Base-by-base conservation (phyloP, 2,888 invertebrate genomes). In the Pachydiplax longipennis region DNA sequence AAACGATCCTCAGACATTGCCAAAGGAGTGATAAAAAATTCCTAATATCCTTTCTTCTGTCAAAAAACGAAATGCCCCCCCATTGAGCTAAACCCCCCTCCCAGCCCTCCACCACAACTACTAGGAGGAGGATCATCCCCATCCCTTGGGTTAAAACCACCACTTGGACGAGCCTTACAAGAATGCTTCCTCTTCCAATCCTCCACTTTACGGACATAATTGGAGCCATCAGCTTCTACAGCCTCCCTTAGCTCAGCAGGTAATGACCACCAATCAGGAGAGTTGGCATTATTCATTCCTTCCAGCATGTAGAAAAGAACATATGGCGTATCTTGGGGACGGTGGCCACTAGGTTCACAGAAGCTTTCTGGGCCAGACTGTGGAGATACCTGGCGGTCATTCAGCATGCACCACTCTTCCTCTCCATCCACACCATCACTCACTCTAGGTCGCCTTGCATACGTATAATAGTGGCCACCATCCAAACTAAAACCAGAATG, bases 381-480 rank as follows among this genome's bases (percentile, higher is more conserved):
- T 92, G 48, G 91, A 61, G 91, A 91, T 0, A 98, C 97, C n/a
- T 95, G 94, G 91, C 96, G 96, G 92, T 98, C 98, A 93, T 98
- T 97, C 93, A 97, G 97, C 93, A 96, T 95, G 93, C 96, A 97
- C 98, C 98, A 98, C 91, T 94, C 94, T 61, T 95, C 94, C 91
- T 95, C 94, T 31, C 94, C 94, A 93, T 97, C 97, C 61, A 61
- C 37, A 12, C 87, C 87, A 35, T 87, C 87, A 61, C 22, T 61
- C 58, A 61, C 87, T 10, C 25, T 37, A n/a, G 87, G 87, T 31
- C 87, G 35, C 4, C 96, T 95, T 0, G 97, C 97, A 91, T 97
- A 96, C 0, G 98, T 97, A 93, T 97, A 98, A 93, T 98, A 98
- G 93, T 98, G 98, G 0, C 98, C 98, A 0, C 97, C 97, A 93